Percentiles rank a stretch among this genome's conserved stretches.
Evolutionary conservation across 1,140 invertebrate species (phyloP).

Genomic region (Acromyrmex echinatior): DNA sequence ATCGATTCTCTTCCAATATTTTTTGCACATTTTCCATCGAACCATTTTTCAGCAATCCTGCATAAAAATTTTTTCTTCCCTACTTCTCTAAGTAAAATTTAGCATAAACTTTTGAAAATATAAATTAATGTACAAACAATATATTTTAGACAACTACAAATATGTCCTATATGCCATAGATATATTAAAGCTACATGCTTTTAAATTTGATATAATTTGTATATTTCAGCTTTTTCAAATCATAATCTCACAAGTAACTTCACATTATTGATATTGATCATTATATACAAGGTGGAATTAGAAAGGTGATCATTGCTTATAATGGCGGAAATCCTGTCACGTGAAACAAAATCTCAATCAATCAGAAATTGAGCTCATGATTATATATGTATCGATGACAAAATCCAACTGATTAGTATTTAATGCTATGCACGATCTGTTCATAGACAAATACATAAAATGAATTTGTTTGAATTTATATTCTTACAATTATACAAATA

Average conservation of each 20-base stretch:
- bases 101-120: background rate
- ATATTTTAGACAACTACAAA: background rate
- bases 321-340: no score
- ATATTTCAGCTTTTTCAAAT: background rate
- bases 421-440: background rate
- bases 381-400: background rate
- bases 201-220: background rate
- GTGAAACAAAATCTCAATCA: no score
- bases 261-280: background rate
- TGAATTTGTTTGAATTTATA: background rate
- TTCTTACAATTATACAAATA: background rate
- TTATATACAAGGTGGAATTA: background rate
- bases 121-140: background rate
- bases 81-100: background rate
- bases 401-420: background rate
- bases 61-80: no score
- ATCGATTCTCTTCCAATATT: slow-evolving; percentile 7
- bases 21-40: background rate
- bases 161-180: background rate
- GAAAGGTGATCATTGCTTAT: no score
- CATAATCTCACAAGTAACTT: background rate
- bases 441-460: background rate
- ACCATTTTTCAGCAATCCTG: background rate
- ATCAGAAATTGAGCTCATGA: no score
- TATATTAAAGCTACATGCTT: background rate